Percentiles rank a stretch among this genome's conserved stretches.
Evolutionary conservation across 2,797 vertebrate species (phyloP).

Genomic region (Sebastes ruberrimus): DNA sequence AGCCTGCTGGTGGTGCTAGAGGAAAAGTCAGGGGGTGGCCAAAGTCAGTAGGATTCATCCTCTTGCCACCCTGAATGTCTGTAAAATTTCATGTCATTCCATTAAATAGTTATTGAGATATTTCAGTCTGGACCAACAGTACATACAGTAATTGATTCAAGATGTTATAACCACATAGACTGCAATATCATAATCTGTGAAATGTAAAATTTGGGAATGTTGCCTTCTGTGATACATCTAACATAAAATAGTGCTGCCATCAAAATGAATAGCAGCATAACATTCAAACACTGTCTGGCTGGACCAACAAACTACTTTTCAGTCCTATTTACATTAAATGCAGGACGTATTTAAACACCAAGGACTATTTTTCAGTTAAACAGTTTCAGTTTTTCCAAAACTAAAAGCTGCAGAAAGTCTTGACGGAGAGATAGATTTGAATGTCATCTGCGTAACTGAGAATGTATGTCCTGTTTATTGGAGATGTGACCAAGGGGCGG

Average conservation of each 20-base stretch:
- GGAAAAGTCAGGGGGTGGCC: not conserved
- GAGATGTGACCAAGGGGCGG: not conserved
- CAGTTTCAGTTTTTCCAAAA: no score
- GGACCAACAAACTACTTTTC: not conserved
- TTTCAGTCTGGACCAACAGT: not conserved
- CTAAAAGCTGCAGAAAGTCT: not conserved
- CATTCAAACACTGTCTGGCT: not conserved
- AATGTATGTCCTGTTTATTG: not conserved
- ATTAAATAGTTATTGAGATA: not conserved
- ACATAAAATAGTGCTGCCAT: not conserved
- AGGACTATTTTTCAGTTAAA: not conserved
- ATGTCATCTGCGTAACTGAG: not conserved
- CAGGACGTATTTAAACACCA: not conserved
- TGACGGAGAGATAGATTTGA: not conserved
- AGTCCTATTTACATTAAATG: not conserved
- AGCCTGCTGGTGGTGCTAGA: not conserved
- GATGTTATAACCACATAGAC: not conserved
- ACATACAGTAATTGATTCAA: not conserved
- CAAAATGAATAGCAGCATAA: not conserved
- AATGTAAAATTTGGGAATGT: not conserved
- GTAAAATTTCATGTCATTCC: accelerated
- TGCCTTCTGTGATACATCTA: accelerated
- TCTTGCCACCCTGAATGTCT: not conserved
- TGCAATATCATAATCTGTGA: not conserved
- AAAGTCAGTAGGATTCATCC: not conserved